Percentiles rank a stretch among this genome's conserved stretches.
Evolutionary conservation across 2,888 invertebrate species (phyloP).

Genomic region (Lasioglossum zephyrum): DNA sequence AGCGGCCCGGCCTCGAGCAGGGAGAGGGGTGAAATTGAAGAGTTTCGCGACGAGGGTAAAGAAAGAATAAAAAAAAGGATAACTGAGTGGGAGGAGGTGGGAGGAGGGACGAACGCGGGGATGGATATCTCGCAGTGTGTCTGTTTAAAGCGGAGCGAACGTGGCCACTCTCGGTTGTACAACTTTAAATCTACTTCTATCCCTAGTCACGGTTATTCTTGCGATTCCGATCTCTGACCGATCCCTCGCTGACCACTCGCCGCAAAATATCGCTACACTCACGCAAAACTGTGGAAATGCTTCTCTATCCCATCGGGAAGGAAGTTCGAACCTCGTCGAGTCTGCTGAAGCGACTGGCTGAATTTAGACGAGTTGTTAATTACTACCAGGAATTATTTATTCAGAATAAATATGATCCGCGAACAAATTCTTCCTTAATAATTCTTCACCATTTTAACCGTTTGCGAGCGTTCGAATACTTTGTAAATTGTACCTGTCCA

Average conservation of each 20-base stretch:
- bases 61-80: not conserved
- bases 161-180: not conserved
- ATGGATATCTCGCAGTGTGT: slow-evolving; percentile 26
- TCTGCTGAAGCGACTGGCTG: not conserved
- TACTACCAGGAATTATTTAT: too few species aligned
- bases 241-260: not conserved
- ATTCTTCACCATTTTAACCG: too few species aligned
- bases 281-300: not conserved
- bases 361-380: not conserved
- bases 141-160: slow-evolving; percentile 42
- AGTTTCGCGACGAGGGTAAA: slow-evolving; percentile 26
- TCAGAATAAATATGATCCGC: too few species aligned
- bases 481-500: too few species aligned
- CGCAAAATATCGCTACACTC: not conserved
- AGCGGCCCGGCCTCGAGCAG: not conserved
- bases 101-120: not conserved
- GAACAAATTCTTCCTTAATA: too few species aligned
- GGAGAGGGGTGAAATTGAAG: slow-evolving; percentile 24
- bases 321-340: not conserved
- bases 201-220: not conserved
- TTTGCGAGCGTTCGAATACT: too few species aligned
- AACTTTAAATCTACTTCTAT: slow-evolving; percentile 9
- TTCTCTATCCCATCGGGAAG: not conserved
- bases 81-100: not conserved
- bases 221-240: not conserved